Conservation (phyloP, 2,888 invertebrate genomes). For the Lepidochitona cinerea region DNA sequence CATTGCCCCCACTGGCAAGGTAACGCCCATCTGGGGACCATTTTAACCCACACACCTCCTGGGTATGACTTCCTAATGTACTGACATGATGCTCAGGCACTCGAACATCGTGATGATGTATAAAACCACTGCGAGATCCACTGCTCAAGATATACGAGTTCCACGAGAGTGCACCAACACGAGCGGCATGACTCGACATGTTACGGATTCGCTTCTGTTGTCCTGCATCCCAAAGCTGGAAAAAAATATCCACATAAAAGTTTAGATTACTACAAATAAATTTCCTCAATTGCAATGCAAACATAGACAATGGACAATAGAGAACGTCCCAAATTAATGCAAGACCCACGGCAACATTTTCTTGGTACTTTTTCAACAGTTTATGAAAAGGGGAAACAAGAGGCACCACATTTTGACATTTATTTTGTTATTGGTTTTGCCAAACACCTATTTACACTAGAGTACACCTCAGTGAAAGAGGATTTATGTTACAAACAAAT, state of each 20-base stretch:
- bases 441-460: too few relatives aligned
- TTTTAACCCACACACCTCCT: constrained; percentile 89
- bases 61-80: constrained; percentile 79
- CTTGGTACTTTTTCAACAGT: too few relatives aligned
- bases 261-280: too few relatives aligned
- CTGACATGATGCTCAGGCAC: constrained; percentile 86
- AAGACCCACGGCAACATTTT: too few relatives aligned
- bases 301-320: too few relatives aligned
- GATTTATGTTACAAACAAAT: too few relatives aligned
- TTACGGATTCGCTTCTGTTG: constrained; percentile 81
- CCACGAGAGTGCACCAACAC: constrained; percentile 93
- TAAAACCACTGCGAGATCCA: constrained; percentile 89
- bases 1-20: constrained; percentile 97
- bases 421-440: too few relatives aligned
- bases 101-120: constrained; percentile 96
- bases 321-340: too few relatives aligned
- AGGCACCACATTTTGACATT: too few relatives aligned
- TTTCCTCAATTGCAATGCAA: too few relatives aligned
- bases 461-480: too few relatives aligned
- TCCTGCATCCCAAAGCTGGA: constrained; percentile 90
- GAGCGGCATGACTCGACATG: constrained; percentile 88
- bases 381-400: too few relatives aligned
- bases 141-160: constrained; percentile 83
- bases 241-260: background rate
- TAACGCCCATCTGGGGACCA: constrained; percentile 96